phyloP scores from a whole-genome alignment of 2,797 vertebrate species.

The Liasis olivaceus region DNA sequence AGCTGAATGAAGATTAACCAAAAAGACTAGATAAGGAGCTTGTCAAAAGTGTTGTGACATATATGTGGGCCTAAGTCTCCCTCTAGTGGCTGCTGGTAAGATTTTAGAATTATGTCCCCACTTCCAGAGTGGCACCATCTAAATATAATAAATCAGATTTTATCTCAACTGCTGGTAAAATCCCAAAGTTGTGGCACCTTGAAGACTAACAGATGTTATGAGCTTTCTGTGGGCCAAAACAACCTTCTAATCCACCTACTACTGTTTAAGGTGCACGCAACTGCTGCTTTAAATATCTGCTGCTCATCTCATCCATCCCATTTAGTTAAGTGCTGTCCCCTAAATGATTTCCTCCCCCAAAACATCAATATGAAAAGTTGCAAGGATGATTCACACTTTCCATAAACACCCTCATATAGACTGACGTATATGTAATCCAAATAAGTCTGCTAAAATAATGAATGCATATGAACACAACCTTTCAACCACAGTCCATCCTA shows the following conservation, averaged over 20 bases:
- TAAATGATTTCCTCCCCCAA: not conserved
- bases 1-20: not conserved
- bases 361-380: not conserved
- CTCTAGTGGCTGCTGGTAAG: slow-evolving; percentile 17
- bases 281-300: not conserved
- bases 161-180: not conserved
- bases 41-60: not conserved
- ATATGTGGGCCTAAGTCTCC: slow-evolving; percentile 8
- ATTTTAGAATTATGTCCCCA: not conserved
- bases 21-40: not conserved
- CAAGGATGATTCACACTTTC: not conserved
- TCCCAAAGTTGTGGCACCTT: not conserved
- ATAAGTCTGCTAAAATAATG: not conserved
- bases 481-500: not conserved
- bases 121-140: not conserved
- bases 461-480: not conserved
- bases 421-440: not conserved
- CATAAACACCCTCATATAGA: not conserved
- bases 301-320: too few relatives aligned
- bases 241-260: not conserved
- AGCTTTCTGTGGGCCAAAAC: not conserved
- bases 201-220: not conserved
- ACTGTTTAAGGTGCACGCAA: not conserved
- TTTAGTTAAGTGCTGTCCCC: not conserved
- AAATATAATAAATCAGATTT: not conserved